phyloP scores from a whole-genome alignment of 1,140 invertebrate genomes.

The Ceratoteleas bidentatus region DNA sequence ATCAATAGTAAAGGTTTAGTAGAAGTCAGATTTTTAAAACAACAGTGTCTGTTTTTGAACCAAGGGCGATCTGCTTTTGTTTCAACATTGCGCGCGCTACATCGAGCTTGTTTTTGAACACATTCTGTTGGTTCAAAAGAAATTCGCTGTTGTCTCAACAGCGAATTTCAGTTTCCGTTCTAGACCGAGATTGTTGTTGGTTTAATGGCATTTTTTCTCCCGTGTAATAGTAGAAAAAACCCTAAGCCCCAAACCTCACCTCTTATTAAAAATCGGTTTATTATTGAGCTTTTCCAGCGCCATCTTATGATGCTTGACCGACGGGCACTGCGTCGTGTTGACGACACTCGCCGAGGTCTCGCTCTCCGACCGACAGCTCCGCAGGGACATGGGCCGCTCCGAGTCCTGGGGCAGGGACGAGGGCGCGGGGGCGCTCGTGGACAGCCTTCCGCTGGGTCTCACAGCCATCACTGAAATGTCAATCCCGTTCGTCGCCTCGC shows the following conservation, averaged over 20 bases:
- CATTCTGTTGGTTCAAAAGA: too few species aligned
- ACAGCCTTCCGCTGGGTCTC: conserved; percentile 79
- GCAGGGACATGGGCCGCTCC: conserved; percentile 73
- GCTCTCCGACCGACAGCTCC: conserved; percentile 78
- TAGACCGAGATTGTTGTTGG: too few species aligned
- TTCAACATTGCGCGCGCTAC: too few species aligned
- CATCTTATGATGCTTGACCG: conserved; percentile 84
- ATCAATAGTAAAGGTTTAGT: too few species aligned
- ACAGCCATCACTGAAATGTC: conserved; percentile 71
- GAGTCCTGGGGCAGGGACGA: conserved; percentile 82
- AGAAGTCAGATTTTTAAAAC: too few species aligned
- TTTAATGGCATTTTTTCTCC: too few species aligned
- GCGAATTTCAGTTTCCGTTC: too few species aligned
- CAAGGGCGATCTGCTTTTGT: too few species aligned
- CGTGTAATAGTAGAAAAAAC: too few species aligned
- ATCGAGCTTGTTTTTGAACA: too few species aligned
- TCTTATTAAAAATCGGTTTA: conserved; percentile 76
- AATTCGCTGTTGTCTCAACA: too few species aligned
- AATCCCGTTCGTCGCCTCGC: conserved; percentile 70
- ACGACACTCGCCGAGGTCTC: conserved; percentile 80
- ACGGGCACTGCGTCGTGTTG: conserved; percentile 81
- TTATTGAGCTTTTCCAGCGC: conserved; percentile 83
- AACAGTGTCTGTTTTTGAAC: too few species aligned
- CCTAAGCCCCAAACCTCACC: conserved; percentile 17
- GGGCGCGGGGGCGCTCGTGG: conserved; percentile 84